Conservation (phyloP, 2,113 vertebrate genomes). For the Notothenia rossii region DNA sequence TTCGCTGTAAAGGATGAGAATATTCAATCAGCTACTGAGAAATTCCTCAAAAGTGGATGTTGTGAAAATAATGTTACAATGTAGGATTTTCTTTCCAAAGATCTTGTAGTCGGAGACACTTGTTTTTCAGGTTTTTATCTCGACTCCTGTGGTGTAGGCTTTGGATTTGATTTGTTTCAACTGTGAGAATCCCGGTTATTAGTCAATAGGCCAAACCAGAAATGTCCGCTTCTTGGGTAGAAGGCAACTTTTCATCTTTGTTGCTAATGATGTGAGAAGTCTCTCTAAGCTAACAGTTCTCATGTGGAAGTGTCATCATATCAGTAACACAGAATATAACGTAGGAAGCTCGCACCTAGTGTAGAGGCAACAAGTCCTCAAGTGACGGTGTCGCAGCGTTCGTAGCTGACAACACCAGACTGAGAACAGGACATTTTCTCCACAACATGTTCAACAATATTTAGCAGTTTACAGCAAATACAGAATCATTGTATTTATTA, state of each 20-base stretch:
- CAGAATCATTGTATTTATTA: not conserved
- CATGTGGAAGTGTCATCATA: conserved; percentile 7
- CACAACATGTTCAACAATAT: conserved; percentile 10
- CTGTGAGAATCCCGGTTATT: not conserved
- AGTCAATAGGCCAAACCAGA: conserved; percentile 3
- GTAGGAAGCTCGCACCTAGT: not conserved
- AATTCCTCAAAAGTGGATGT: not conserved
- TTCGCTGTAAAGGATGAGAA: not conserved
- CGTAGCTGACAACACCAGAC: not conserved
- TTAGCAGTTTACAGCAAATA: not conserved
- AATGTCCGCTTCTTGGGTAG: not conserved
- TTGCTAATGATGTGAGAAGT: not conserved
- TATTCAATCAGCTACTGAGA: not conserved
- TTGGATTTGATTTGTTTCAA: not conserved
- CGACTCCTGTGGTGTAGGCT: not conserved
- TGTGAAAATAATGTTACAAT: not conserved
- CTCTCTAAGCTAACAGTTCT: not conserved
- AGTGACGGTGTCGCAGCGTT: conserved; percentile 6
- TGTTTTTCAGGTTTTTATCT: conserved; percentile 1
- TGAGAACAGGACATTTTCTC: conserved; percentile 22
- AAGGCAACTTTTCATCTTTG: not conserved
- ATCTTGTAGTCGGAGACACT: not conserved
- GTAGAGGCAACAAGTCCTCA: not conserved
- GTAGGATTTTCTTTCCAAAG: not conserved
- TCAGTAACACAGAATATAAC: conserved; percentile 7